A percentile compares a stretch with the other conserved stretches of the same genome.
Conservation (phyloP, 2,113 vertebrate genomes). For the Ictalurus furcatus region DNA sequence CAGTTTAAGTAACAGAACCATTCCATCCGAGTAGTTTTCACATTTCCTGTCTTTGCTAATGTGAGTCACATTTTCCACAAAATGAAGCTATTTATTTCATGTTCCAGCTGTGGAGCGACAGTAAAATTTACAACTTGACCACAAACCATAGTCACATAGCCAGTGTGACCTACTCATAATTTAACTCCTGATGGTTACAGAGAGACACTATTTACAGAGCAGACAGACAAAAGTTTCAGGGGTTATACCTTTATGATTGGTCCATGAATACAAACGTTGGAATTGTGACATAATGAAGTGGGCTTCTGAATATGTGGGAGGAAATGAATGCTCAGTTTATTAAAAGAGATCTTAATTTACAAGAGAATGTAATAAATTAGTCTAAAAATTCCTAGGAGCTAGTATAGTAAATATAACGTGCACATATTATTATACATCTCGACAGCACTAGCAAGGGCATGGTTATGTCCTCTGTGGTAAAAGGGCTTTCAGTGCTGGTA, state of each 20-base stretch:
- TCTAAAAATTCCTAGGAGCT: constrained; percentile 40
- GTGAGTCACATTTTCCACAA: constrained; percentile 67
- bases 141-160: constrained; percentile 64
- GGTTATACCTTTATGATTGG: constrained; percentile 38
- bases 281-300: constrained; percentile 34
- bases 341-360: constrained; percentile 56
- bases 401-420: constrained; percentile 44
- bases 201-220: constrained; percentile 69
- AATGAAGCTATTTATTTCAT: constrained; percentile 45
- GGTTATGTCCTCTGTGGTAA: constrained; percentile 28
- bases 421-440: constrained; percentile 57
- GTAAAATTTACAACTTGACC: constrained; percentile 72
- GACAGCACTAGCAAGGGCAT: constrained; percentile 51
- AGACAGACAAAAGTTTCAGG: constrained; percentile 48
- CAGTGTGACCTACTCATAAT: constrained; percentile 70
- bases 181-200: constrained; percentile 60
- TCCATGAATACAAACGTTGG: constrained; percentile 24
- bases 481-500: constrained; percentile 15
- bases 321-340: constrained; percentile 52
- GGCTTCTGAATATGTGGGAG: constrained; percentile 9
- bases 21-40: constrained; percentile 57
- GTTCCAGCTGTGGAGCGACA: constrained; percentile 59
- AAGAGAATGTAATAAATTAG: constrained; percentile 67
- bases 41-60: constrained; percentile 52
- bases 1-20: constrained; percentile 55